A percentile compares a stretch with the other conserved stretches of the same genome.
These are phyloP conservation scores for Solea senegalensis DNA, from an alignment of 2,113 vertebrate genomes.

Conservation along the genomic window DNA sequence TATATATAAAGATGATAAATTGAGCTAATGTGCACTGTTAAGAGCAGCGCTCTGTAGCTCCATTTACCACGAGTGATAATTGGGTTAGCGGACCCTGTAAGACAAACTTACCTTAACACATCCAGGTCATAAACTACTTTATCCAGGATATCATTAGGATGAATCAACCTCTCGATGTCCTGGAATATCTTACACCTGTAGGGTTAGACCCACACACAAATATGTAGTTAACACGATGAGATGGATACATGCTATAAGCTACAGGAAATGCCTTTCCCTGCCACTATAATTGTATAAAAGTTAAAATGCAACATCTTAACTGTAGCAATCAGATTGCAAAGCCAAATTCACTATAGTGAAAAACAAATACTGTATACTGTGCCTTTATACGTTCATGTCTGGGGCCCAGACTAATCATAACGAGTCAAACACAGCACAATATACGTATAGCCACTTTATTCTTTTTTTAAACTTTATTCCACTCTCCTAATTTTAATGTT, in stretches of 20 bases:
- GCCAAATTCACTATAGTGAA: too few relatives aligned
- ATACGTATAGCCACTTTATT: too few relatives aligned
- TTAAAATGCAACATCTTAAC: not conserved
- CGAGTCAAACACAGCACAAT: too few relatives aligned
- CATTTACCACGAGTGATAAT: not conserved
- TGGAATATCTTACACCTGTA: constrained; percentile 96
- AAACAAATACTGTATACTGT: too few relatives aligned
- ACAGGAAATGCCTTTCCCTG: not conserved
- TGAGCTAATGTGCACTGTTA: constrained; percentile 1
- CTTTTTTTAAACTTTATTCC: too few relatives aligned
- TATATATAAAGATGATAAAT: not conserved
- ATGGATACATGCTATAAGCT: too few relatives aligned
- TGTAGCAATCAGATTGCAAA: not conserved
- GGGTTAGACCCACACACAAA: constrained; percentile 30
- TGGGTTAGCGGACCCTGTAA: not conserved
- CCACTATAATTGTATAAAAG: not conserved
- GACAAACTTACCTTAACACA: constrained; percentile 85
- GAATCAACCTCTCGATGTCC: constrained; percentile 97
- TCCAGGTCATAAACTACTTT: constrained; percentile 96
- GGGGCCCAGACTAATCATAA: too few relatives aligned
- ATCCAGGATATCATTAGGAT: constrained; percentile 95
- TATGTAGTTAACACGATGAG: not conserved
- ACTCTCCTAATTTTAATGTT: not conserved
- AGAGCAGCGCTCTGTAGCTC: constrained; percentile 13
- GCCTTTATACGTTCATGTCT: too few relatives aligned